Base-by-base conservation (phyloP, 1,140 invertebrate genomes). In the Aphelenchoides avenae region DNA sequence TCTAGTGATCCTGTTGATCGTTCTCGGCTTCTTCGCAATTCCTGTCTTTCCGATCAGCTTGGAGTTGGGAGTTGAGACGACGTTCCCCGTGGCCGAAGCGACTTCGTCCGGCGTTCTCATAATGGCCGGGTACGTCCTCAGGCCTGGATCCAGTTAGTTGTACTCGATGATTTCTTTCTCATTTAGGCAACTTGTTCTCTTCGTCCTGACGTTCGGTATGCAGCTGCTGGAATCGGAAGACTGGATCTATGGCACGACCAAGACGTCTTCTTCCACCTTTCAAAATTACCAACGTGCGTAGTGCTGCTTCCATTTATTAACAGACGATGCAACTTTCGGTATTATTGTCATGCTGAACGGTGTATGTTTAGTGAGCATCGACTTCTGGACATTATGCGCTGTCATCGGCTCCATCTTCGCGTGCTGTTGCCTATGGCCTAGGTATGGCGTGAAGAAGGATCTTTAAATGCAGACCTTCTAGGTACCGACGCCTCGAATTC, bases 31-130 rank as follows among this genome's bases (percentile, higher is more conserved):
- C 44, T 68, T 68, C 22, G n/a, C 60, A 9, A 65, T 68, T 52
- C 65, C 65, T 15, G 68, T 71, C 5, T 68, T 68, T 37, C 65
- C 65, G 11, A 67, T 68, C 22, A 48, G 52, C 54, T 34, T 68
- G 6, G 65, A 68, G 48, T 46, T 68, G n/a, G 68, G 65, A 13
- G 62, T 68, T 9, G 65, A 68, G 34, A 68, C 65, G 11, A 68
- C 65, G 22, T 68, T 71, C 22, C 65, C 65, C 5, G 49, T 71
- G 26, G 62, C 68, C 15, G 65, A 68, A 44, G 63, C 66, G 7
- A 65, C 66, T 24, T 70, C 66, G 15, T 65, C 61, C 36, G 65
- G 65, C 9, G 47, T 71, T 56, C 29, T 67, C 6, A 61, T 69
- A 22, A 67, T 67, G 52, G 57, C 62, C 18, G 68, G 66, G 62